Base-by-base conservation (phyloP, 2,797 vertebrate species). In the Streptopelia turtur region DNA sequence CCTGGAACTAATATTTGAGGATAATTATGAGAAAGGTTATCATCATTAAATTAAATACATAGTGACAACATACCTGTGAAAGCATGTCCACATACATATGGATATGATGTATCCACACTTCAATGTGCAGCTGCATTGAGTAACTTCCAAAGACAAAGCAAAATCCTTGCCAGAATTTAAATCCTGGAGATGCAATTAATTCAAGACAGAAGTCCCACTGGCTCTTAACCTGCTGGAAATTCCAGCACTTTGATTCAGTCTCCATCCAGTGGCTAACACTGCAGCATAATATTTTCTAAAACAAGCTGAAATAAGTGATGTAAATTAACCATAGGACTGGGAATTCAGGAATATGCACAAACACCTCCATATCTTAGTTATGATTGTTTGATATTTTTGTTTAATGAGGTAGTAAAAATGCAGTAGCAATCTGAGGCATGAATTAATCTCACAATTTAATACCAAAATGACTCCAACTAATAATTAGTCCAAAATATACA, bases 381-480 rank as follows among this genome's bases (percentile, higher is more conserved):
- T 24, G 17, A 50, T 20, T 63, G 9, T 71, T 53, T 64, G 53
- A 60, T 14, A 60, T 5, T 4, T 69, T 57, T 57, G 0, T 74
- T 82, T 66, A 93, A 65, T 49, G 35, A 30, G 28, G 16, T 37
- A 55, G 16, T 11, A 87, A 94, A 95, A 72, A 78, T 30, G 14
- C 11, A 50, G 37, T 17, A 83, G 16, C 20, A n/a, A 49, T 49
- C 24, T 33, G 7, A 92, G 37, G 27, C 12, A 72, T 90, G 22
- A 33, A 79, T 68, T 72, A 71, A 78, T 69, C 65, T 86, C 50
- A 41, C 4, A 37, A 52, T 83, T 74, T 65, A 68, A 68, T 68
- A 31, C 13, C 6, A 22, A 83, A 77, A 53, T 21, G 1, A 52
- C 20, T 41, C 10, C 64, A 64, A 31, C 6, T 63, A 49, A 43